These are phyloP conservation scores for Linyphia triangularis DNA, from an alignment of 2,888 invertebrate genomes.

Conservation along the genomic window DNA sequence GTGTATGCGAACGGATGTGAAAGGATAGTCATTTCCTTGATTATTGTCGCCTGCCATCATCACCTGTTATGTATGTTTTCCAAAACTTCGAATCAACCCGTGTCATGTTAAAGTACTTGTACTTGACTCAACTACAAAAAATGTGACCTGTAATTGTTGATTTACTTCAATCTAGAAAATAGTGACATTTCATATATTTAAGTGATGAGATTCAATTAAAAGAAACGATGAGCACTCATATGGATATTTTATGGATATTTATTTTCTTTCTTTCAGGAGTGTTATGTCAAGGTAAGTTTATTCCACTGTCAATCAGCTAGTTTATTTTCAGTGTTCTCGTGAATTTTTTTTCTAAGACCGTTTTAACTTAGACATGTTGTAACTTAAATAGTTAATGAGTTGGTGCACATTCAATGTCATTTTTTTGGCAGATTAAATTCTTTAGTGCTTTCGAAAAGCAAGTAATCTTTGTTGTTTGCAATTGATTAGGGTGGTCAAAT, in stretches of 20 bases:
- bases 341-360: no score
- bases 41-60: background rate
- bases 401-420: no score
- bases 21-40: constrained; percentile 53
- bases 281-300: constrained; percentile 15
- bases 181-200: background rate
- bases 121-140: background rate
- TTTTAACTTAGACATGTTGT: no score
- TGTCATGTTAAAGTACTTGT: background rate
- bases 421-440: no score
- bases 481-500: no score
- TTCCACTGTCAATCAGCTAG: no score
- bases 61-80: constrained; percentile 9
- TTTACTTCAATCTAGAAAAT: background rate
- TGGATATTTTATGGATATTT: constrained; percentile 44
- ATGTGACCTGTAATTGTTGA: background rate
- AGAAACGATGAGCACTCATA: constrained; percentile 31
- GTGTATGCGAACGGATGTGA: constrained; percentile 56
- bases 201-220: constrained; percentile 6
- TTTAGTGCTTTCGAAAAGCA: no score
- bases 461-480: no score
- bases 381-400: no score
- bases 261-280: constrained; percentile 2
- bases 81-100: background rate
- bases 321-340: no score